Base-by-base conservation (phyloP, 2,797 vertebrate genomes). In the Loris lydekkerianus region DNA sequence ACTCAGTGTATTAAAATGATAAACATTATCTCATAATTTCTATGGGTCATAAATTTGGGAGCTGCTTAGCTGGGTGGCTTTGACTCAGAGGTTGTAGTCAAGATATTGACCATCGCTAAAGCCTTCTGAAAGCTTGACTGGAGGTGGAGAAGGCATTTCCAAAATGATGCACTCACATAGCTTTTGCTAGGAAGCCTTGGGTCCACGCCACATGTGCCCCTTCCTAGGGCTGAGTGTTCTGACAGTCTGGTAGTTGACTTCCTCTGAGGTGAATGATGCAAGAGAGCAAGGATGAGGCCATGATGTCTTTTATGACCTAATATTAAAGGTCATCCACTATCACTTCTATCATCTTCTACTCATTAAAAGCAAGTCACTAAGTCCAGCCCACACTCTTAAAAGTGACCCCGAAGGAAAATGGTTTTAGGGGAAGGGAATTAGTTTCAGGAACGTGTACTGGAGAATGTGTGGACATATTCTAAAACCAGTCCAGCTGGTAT, bases 401-500 rank as follows among this genome's bases (percentile, higher is more conserved):
- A 34, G 34, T 34, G 34, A 34, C 34, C 34, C 34, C 34, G 34
- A 34, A 34, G 34, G 34, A 34, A 34, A 2, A 34, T 34, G 34
- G 34, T 34, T 34, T 34, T n/a, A 67, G 23, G 40, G 37, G 34
- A 86, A 8, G 21, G 10, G 53, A 82, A 76, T 63, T 72, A 63
- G 67, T 75, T 84, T 86, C 31, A 63, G 20, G 18, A 4, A 84
- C 10, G 69, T 40, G 21, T 80, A 29, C 34, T 78, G 17, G 72
- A 92, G 49, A 89, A 85, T 37, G 13, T 58, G 46, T 63, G n/a
- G 49, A 86, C 3, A 73, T 75, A 73, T 89, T 83, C 83, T 20
- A 81, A 86, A 96, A 92, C 14, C 18, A 81, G 15, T 70, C 56
- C 6, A 82, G 23, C 61, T 91, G 89, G n/a, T 49, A 81, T 89